Percentiles rank a stretch among this genome's conserved stretches.
These are phyloP conservation scores for Macrobrachium rosenbergii DNA, from an alignment of 1,140 invertebrate species.

Conservation along the genomic window DNA sequence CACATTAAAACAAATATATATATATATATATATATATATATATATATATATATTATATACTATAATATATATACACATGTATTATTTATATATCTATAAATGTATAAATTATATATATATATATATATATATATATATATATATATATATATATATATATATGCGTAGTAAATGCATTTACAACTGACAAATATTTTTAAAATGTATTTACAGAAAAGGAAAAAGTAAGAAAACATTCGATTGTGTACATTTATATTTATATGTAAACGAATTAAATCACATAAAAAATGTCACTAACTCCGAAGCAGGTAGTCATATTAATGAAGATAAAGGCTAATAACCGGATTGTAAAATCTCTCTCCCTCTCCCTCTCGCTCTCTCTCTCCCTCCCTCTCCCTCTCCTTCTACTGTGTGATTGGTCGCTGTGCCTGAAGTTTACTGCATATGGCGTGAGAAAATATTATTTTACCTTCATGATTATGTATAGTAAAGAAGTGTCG, in stretches of 20 bases:
- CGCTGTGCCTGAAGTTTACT: too few relatives aligned
- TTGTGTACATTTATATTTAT: too few relatives aligned
- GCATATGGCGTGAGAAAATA: not conserved
- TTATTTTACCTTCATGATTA: not conserved
- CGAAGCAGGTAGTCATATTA: too few relatives aligned
- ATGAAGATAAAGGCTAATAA: too few relatives aligned
- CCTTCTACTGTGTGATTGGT: not conserved
- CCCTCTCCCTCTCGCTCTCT: conserved; percentile 13
- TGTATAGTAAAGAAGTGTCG: too few relatives aligned
- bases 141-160: conserved; percentile 30
- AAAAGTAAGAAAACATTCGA: too few relatives aligned
- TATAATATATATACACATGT: conserved; percentile 15
- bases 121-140: conserved; percentile 22
- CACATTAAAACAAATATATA: not conserved
- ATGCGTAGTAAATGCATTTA: not conserved
- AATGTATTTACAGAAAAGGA: too few relatives aligned
- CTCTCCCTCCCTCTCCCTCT: conserved; percentile 10
- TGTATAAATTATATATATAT: conserved; percentile 1
- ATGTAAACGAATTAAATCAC: too few relatives aligned
- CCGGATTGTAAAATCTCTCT: not conserved
- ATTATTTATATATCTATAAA: not conserved
- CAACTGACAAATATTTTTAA: not conserved
- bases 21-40: conserved; percentile 28
- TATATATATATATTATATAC: conserved; percentile 20
- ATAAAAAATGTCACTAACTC: too few relatives aligned